Evolutionary conservation across 2,888 invertebrate genomes (phyloP).

Genomic region (Eulithis testata): DNA sequence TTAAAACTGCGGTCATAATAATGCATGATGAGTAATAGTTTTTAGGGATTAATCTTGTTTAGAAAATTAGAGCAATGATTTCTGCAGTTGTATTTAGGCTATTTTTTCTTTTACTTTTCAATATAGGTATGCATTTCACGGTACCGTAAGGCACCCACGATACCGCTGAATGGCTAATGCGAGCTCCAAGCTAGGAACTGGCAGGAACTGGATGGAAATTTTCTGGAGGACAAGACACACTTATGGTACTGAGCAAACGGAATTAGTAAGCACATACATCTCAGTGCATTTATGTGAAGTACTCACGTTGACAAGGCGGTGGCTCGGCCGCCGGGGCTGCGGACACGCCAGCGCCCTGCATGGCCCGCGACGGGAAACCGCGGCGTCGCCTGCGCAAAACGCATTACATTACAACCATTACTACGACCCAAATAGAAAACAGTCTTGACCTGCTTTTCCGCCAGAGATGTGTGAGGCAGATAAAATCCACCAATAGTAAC

Average conservation of each 20-base stretch:
- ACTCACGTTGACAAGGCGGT: constrained; percentile 71
- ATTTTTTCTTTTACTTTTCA: too few relatives aligned
- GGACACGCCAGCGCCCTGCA: constrained; percentile 78
- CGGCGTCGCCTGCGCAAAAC: constrained; percentile 61
- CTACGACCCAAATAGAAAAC: not conserved
- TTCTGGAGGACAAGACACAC: too few relatives aligned
- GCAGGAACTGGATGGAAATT: too few relatives aligned
- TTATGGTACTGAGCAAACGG: too few relatives aligned
- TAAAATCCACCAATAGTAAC: too few relatives aligned
- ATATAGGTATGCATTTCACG: not conserved
- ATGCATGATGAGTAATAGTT: not conserved
- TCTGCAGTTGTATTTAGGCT: too few relatives aligned
- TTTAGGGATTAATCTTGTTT: not conserved
- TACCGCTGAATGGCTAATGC: too few relatives aligned
- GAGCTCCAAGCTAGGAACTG: too few relatives aligned
- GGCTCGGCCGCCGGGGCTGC: constrained; percentile 79
- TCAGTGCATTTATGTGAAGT: constrained; percentile 13
- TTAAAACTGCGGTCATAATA: not conserved
- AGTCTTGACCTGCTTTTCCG: too few relatives aligned
- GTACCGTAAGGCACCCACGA: too few relatives aligned
- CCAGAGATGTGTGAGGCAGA: too few relatives aligned
- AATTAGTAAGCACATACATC: too few relatives aligned
- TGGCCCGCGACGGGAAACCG: constrained; percentile 74
- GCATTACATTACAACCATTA: constrained; percentile 5
- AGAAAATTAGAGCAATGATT: not conserved